A percentile compares a stretch with the other conserved stretches of the same genome.
These are phyloP conservation scores for Aselliscus stoliczkanus DNA, from an alignment of 2,797 vertebrate species.

Conservation along the genomic window DNA sequence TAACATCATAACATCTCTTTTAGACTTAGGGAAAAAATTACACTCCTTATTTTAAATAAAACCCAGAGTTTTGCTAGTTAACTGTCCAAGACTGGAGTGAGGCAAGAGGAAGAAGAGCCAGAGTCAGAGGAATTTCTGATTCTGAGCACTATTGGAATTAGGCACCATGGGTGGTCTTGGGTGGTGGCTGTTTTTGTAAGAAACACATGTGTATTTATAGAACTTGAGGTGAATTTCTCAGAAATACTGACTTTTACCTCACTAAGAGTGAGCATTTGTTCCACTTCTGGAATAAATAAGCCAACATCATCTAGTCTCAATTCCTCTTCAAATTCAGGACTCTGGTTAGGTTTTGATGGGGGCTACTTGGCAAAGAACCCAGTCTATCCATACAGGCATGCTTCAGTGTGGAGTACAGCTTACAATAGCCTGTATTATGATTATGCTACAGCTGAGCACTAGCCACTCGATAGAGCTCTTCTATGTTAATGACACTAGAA, in stretches of 20 bases:
- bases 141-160: neutral
- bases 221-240: constrained; percentile 4
- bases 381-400: neutral
- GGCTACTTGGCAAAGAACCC: constrained; percentile 53
- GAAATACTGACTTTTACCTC: constrained; percentile 11
- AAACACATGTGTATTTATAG: neutral
- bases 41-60: neutral
- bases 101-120: neutral
- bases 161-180: neutral
- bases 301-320: neutral
- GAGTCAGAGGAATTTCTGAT: neutral
- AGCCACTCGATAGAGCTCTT: neutral
- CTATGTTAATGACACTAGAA: neutral
- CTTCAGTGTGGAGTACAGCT: neutral
- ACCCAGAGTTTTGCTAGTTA: neutral
- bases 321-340: constrained; percentile 44
- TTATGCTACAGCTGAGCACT: constrained; percentile 13
- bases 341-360: neutral
- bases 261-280: neutral
- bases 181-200: constrained; percentile 22
- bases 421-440: constrained; percentile 27
- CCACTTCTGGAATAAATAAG: constrained; percentile 42
- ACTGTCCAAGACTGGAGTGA: neutral
- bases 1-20: neutral
- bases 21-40: neutral